A percentile compares a stretch with the other conserved stretches of the same genome.
phyloP scores from a whole-genome alignment of 1,140 invertebrate species.

The Drosophila micromelanica region DNA sequence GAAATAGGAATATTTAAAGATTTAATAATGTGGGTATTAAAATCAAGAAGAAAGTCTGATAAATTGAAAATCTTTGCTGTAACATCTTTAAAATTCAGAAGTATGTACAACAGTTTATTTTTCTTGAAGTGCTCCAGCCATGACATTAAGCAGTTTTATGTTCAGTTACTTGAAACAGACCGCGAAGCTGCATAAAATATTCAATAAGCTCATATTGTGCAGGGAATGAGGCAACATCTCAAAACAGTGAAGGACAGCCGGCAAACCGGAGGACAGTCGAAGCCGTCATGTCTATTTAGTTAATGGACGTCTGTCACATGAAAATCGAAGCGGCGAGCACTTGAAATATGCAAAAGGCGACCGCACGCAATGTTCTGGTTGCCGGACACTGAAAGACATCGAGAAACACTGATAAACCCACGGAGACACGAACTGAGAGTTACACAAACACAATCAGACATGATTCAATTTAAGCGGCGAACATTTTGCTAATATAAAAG shows the following conservation, averaged over 20 bases:
- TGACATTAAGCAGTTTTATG: conserved; percentile 25
- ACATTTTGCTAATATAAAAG: conserved; percentile 54
- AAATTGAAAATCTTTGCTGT: too few species aligned
- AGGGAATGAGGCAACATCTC: neutral
- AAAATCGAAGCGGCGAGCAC: conserved; percentile 34
- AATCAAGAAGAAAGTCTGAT: too few species aligned
- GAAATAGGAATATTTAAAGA: too few species aligned
- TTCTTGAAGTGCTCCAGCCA: neutral
- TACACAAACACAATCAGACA: conserved; percentile 24
- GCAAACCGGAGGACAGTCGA: conserved; percentile 20
- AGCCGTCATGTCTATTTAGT: conserved; percentile 69
- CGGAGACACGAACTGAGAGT: conserved; percentile 3
- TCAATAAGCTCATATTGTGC: conserved; percentile 26
- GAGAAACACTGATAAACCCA: neutral
- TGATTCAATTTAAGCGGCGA: conserved; percentile 38
- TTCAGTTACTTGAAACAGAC: conserved; percentile 18
- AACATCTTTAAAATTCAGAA: neutral
- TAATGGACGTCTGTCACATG: conserved; percentile 66
- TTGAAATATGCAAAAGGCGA: conserved; percentile 79
- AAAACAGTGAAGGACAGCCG: conserved; percentile 50
- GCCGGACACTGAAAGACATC: neutral
- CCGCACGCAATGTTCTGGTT: conserved; percentile 41
- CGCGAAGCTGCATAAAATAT: conserved; percentile 46
- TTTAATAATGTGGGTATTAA: too few species aligned
- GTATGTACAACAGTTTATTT: too few species aligned